phyloP scores from a whole-genome alignment of 2,888 invertebrate genomes.

The Platycheirus albimanus region DNA sequence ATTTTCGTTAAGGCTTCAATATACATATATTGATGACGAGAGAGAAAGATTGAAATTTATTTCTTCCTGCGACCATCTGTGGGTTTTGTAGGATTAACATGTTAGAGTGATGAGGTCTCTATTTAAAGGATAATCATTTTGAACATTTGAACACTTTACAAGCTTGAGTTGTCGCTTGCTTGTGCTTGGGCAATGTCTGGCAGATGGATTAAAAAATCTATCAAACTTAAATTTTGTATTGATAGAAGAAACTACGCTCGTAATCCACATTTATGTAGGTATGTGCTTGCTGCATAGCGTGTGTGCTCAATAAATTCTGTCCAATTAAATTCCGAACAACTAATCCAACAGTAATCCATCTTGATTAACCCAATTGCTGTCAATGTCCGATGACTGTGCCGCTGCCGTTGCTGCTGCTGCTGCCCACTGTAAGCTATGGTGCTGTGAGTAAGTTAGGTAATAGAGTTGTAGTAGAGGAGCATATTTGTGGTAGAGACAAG shows the following conservation, averaged over 20 bases:
- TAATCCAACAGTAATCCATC: slow-evolving; percentile 55
- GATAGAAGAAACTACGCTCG: neutral
- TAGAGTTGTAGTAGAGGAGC: neutral
- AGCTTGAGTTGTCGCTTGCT: neutral
- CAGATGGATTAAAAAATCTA: neutral
- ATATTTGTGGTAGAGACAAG: too few relatives aligned
- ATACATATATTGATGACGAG: neutral
- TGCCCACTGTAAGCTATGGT: too few relatives aligned
- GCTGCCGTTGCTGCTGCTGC: neutral
- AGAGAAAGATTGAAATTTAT: slow-evolving; percentile 34
- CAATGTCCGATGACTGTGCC: slow-evolving; percentile 32
- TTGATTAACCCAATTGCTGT: slow-evolving; percentile 67
- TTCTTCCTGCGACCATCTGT: slow-evolving; percentile 62
- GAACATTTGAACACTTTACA: slow-evolving; percentile 8
- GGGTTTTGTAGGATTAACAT: slow-evolving; percentile 32
- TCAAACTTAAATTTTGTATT: neutral
- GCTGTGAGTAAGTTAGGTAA: neutral
- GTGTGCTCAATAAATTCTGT: slow-evolving; percentile 11
- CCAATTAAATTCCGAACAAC: slow-evolving; percentile 53
- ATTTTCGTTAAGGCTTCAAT: neutral
- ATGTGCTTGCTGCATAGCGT: neutral
- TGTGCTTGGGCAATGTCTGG: neutral
- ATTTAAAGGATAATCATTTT: slow-evolving; percentile 20
- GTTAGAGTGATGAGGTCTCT: neutral
- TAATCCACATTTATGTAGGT: too few relatives aligned